Evolutionary conservation across 2,113 vertebrate genomes (phyloP), one percentile per base, ranked within the genome.

Genomic region (Haplochromis vanheusdeni): DNA sequence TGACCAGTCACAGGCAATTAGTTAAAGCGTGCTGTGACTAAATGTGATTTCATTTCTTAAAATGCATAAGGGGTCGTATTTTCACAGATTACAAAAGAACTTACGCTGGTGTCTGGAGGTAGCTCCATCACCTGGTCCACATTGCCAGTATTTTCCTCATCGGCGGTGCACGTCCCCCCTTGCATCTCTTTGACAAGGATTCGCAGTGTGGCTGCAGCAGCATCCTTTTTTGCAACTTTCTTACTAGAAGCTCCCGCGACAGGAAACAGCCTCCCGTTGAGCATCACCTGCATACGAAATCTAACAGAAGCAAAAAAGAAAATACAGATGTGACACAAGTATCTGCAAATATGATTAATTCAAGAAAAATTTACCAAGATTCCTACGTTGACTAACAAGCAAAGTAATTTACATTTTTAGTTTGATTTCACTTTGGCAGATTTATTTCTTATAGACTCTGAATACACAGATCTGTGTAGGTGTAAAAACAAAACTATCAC

Each of bases 251-350:
- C 99, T 92, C 99, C 98, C 0, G 97, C 97, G 1, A 97, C 93
- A 7, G 98, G 98, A 92, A 99, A 99, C 23, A 91, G 88, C 26
- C 97, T 97, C 17, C 97, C 97, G 0, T 96, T 97, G 13, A 99
- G 97, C 95, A 98, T 96, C 1, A 97, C 98, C 94, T 99, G 98
- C 97, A 99, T 98, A 87, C 97, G 97, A 91, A 99, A 99, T 85
- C 99, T 99, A 92, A 6, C 70, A 23, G 17, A 55, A 12, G 21
- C 45, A 92, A 9, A 68, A 12, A 51, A 54, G n/a, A 35, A 33
- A 17, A 10, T 21, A 45, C 8, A 60, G 23, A 68, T 52, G 12
- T 87, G 51, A 42, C 11, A 19, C 4, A 9, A 62, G 28, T 9
- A 23, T 79, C 23, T 26, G 56, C 40, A 37, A 58, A 60, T 79